A percentile compares a stretch with the other conserved stretches of the same genome.
Evolutionary conservation across 2,113 vertebrate species (phyloP).

Genomic region (Myiozetetes cayanensis): DNA sequence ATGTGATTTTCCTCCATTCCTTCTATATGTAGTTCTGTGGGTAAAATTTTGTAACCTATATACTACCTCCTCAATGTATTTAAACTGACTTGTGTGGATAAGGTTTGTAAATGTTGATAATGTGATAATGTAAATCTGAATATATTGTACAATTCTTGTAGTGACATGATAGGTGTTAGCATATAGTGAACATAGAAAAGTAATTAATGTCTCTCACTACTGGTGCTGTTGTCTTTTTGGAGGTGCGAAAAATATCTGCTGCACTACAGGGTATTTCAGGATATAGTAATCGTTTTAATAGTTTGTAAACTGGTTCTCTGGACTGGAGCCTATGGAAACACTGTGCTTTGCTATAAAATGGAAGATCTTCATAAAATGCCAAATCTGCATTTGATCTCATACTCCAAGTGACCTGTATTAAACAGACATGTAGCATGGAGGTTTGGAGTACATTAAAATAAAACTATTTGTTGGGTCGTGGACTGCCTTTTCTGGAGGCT

Average conservation of each 20-base stretch:
- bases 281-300: not conserved
- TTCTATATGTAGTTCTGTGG: not conserved
- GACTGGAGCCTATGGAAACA: not conserved
- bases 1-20: not conserved
- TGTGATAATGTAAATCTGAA: not conserved
- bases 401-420: not conserved
- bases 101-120: not conserved
- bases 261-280: not conserved
- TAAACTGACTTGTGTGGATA: not conserved
- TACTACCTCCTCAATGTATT: not conserved
- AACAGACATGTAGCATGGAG: not conserved
- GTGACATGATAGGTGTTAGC: not conserved
- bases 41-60: not conserved
- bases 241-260: not conserved
- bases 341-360: not conserved
- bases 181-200: not conserved
- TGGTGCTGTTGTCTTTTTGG: not conserved
- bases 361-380: not conserved
- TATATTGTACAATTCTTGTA: not conserved
- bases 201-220: not conserved
- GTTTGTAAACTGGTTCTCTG: not conserved
- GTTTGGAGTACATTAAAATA: not conserved
- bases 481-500: not conserved
- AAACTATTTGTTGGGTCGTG: not conserved
- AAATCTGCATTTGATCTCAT: not conserved